These are phyloP conservation scores for Tylochromis polylepis DNA, from an alignment of 2,113 vertebrate genomes.

Conservation along the genomic window DNA sequence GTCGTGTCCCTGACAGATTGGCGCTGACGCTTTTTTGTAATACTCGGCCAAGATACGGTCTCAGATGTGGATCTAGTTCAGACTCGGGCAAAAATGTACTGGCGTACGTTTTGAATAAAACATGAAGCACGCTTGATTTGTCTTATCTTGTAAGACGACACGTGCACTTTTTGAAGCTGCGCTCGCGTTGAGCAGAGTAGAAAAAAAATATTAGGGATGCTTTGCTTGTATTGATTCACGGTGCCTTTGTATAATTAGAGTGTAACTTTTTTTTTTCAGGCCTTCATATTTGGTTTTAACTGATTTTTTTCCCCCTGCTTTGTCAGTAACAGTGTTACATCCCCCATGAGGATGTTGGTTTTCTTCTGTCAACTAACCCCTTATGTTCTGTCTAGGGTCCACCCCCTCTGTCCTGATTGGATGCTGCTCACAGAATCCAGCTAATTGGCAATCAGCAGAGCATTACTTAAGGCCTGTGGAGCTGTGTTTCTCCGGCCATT, in stretches of 20 bases:
- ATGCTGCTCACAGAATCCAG: no score
- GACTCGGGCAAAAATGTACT: background rate
- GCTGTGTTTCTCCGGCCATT: no score
- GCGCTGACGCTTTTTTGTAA: background rate
- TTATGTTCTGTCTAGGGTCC: no score
- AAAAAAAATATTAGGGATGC: background rate
- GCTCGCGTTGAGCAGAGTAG: background rate
- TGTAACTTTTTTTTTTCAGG: background rate
- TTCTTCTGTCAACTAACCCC: no score
- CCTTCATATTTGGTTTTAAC: background rate
- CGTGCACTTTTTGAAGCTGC: background rate
- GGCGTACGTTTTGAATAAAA: conserved; percentile 19
- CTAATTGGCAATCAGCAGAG: no score
- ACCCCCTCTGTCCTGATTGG: no score
- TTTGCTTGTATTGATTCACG: background rate
- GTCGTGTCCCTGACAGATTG: background rate
- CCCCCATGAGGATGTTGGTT: no score
- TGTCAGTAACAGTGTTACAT: background rate
- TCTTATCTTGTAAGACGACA: conserved; percentile 2
- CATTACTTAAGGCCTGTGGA: no score
- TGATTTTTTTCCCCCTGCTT: background rate
- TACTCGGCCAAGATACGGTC: background rate
- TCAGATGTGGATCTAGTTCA: conserved; percentile 26
- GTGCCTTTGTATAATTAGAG: conserved; percentile 10
- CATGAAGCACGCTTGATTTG: conserved; percentile 13